A percentile compares a stretch with the other conserved stretches of the same genome.
These are phyloP conservation scores for Drosophila pegasa DNA, from an alignment of 2,888 invertebrate genomes.

Conservation along the genomic window DNA sequence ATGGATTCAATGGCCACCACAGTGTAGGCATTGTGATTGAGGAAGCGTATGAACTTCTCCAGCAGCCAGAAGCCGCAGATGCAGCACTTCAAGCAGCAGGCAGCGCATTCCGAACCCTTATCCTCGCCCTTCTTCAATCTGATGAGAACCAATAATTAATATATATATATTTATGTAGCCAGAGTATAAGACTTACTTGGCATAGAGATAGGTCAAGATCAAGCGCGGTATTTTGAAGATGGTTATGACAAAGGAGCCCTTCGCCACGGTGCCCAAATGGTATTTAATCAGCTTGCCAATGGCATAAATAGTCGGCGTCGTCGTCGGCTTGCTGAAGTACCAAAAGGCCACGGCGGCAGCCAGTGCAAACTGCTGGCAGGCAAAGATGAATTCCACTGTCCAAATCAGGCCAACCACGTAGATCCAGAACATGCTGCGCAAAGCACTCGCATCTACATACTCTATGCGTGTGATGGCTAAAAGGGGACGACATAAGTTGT, in stretches of 20 bases:
- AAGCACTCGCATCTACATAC: slow-evolving; percentile 91
- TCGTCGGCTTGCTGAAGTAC: slow-evolving; percentile 94
- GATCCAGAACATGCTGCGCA: slow-evolving; percentile 97
- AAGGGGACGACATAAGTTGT: not conserved
- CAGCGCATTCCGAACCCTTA: slow-evolving; percentile 90
- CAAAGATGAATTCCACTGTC: slow-evolving; percentile 97
- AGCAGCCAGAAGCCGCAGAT: slow-evolving; percentile 96
- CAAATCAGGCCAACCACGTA: slow-evolving; percentile 95
- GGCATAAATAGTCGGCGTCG: slow-evolving; percentile 86
- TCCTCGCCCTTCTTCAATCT: slow-evolving; percentile 89
- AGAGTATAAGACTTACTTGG: slow-evolving; percentile 88
- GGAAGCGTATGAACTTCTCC: slow-evolving; percentile 95
- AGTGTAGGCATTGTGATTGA: slow-evolving; percentile 98
- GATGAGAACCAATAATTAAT: slow-evolving; percentile 52
- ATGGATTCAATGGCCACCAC: slow-evolving; percentile 96
- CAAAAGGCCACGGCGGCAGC: slow-evolving; percentile 97
- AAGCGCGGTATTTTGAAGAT: slow-evolving; percentile 96
- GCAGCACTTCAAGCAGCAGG: slow-evolving; percentile 91
- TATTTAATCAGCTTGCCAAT: slow-evolving; percentile 92
- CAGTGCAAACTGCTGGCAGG: slow-evolving; percentile 97
- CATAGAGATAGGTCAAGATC: slow-evolving; percentile 94
- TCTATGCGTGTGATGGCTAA: slow-evolving; percentile 89
- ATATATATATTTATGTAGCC: not conserved
- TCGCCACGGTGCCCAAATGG: slow-evolving; percentile 97
- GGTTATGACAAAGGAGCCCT: slow-evolving; percentile 97